A percentile compares a stretch with the other conserved stretches of the same genome.
phyloP scores from a whole-genome alignment of 2,797 vertebrate genomes.

The Megaceryle alcyon region DNA sequence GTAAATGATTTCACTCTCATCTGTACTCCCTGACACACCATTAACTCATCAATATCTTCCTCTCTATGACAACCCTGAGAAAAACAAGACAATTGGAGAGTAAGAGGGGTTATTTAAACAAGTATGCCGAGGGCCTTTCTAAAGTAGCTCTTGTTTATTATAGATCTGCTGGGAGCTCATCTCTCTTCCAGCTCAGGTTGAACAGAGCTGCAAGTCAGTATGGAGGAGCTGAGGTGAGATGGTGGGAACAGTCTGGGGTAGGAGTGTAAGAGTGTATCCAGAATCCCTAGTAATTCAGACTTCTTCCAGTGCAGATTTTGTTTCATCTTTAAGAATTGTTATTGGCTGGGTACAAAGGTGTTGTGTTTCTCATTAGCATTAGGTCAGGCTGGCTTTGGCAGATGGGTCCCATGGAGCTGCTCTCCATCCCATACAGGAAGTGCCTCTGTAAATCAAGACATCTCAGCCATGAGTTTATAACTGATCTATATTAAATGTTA shows the following conservation, averaged over 20 bases:
- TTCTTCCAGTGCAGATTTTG: neutral
- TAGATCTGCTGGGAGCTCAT: neutral
- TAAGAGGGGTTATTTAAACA: conserved; percentile 45
- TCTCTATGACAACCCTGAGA: conserved; percentile 35
- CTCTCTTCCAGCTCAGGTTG: neutral
- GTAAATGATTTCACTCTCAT: conserved; percentile 4
- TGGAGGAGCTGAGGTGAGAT: neutral
- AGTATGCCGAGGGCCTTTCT: neutral
- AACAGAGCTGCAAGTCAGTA: neutral
- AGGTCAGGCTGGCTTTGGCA: neutral
- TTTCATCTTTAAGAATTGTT: neutral
- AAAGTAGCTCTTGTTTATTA: conserved; percentile 6
- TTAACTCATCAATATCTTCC: conserved; percentile 21
- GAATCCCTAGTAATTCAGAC: neutral
- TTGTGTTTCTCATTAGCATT: neutral
- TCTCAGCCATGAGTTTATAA: neutral
- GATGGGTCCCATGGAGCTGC: neutral
- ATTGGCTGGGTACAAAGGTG: neutral
- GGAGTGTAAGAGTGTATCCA: neutral
- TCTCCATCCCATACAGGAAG: no score
- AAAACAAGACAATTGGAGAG: conserved; percentile 37
- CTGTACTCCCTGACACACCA: neutral
- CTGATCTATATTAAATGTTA: neutral
- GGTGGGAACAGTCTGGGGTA: neutral
- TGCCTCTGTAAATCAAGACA: neutral